phyloP scores from a whole-genome alignment of 2,888 invertebrate genomes.

The Melanotus villosus region DNA sequence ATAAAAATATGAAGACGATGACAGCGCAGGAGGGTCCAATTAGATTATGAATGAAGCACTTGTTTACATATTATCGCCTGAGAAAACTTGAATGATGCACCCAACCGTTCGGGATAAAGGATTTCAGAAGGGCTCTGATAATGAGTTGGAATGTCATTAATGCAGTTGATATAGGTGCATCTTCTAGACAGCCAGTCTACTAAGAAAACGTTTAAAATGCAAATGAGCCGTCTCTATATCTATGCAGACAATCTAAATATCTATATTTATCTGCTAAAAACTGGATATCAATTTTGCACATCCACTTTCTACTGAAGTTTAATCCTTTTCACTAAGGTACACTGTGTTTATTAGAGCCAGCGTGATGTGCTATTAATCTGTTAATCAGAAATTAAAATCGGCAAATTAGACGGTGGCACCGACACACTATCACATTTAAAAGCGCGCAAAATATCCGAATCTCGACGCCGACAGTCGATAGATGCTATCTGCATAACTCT shows the following conservation, averaged over 20 bases:
- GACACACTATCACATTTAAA: no score
- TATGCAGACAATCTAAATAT: slow-evolving; percentile 50
- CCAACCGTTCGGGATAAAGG: neutral
- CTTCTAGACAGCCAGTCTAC: slow-evolving; percentile 28
- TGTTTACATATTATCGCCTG: slow-evolving; percentile 42
- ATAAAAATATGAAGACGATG: slow-evolving; percentile 45
- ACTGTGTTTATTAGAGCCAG: neutral
- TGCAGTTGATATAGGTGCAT: slow-evolving; percentile 38
- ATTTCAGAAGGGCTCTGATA: slow-evolving; percentile 5
- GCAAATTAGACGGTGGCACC: no score
- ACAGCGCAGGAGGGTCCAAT: slow-evolving; percentile 49
- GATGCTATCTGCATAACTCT: no score
- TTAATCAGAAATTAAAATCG: no score
- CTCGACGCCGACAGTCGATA: no score
- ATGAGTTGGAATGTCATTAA: slow-evolving; percentile 17
- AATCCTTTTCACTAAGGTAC: neutral
- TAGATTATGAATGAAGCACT: slow-evolving; percentile 49
- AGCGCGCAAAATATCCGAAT: no score
- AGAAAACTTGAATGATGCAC: slow-evolving; percentile 7
- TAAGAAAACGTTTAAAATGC: slow-evolving; percentile 51
- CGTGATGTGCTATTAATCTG: neutral
- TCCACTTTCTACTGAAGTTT: neutral
- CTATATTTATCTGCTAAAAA: slow-evolving; percentile 43
- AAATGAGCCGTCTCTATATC: slow-evolving; percentile 48
- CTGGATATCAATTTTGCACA: slow-evolving; percentile 8